Percentiles rank a stretch among this genome's conserved stretches.
Conservation (phyloP, 2,113 vertebrate genomes). For the Mobula hypostoma region DNA sequence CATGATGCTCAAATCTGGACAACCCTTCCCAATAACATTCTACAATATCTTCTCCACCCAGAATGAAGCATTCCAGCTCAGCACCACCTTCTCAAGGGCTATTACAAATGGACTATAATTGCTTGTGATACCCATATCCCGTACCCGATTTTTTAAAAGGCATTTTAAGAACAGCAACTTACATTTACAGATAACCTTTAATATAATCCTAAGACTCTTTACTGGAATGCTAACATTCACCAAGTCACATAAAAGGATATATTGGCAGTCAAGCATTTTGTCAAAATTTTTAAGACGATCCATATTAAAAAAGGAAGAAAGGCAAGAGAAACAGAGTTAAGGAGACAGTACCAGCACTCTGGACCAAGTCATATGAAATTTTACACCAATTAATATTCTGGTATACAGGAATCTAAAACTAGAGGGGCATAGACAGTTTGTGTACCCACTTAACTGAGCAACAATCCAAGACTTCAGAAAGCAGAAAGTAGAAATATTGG, state of each 20-base stretch:
- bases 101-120: too few relatives aligned
- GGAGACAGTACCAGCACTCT: background rate
- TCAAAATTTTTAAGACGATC: background rate
- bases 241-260: background rate
- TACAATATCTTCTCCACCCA: too few relatives aligned
- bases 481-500: too few relatives aligned
- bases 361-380: too few relatives aligned
- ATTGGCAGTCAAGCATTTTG: background rate
- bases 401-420: background rate
- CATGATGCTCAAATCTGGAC: too few relatives aligned
- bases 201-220: background rate
- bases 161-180: background rate
- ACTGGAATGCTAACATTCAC: background rate
- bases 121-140: too few relatives aligned
- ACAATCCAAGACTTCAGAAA: too few relatives aligned
- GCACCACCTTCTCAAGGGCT: too few relatives aligned
- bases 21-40: too few relatives aligned
- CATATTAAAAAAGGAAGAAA: background rate
- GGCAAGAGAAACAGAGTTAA: background rate
- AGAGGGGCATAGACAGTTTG: background rate
- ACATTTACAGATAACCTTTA: background rate
- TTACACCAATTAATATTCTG: background rate
- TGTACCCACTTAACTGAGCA: background rate
- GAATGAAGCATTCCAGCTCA: too few relatives aligned
- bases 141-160: too few relatives aligned